These are phyloP conservation scores for Calephelis nemesis DNA, from an alignment of 1,140 invertebrate genomes.

Conservation along the genomic window DNA sequence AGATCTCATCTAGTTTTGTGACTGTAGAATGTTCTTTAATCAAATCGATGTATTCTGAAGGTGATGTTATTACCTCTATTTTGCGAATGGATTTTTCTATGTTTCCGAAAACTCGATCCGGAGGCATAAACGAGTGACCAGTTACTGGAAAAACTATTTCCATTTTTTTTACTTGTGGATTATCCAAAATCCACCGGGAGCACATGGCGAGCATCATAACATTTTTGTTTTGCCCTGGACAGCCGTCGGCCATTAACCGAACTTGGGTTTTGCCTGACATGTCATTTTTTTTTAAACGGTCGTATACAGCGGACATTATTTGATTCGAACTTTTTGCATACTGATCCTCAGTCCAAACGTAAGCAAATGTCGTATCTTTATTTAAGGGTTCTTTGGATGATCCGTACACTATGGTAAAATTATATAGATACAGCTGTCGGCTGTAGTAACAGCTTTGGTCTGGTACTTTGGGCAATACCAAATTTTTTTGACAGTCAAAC, in stretches of 20 bases:
- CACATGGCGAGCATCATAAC: neutral
- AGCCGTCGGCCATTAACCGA: neutral
- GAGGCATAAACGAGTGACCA: neutral
- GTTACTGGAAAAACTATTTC: neutral
- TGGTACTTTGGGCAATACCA: neutral
- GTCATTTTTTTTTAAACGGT: neutral
- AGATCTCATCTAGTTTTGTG: neutral
- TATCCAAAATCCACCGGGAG: neutral
- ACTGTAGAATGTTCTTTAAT: neutral
- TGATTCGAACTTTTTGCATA: slow-evolving; percentile 1
- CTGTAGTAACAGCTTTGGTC: slow-evolving; percentile 4
- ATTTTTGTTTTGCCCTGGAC: slow-evolving; percentile 1
- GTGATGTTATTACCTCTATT: neutral
- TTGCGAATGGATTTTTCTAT: slow-evolving; percentile 1
- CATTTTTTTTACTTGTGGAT: slow-evolving; percentile 1
- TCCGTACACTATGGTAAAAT: neutral
- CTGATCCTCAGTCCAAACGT: neutral
- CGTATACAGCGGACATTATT: neutral
- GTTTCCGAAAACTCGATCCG: neutral
- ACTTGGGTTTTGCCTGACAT: neutral
- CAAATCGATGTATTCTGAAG: neutral
- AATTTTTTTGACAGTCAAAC: neutral
- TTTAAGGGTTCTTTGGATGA: neutral
- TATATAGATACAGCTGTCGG: neutral
- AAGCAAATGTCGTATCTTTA: slow-evolving; percentile 3